Evolutionary conservation across 1,140 invertebrate species (phyloP), one percentile per base, ranked within the genome.

Genomic region (Pomacea maculata): DNA sequence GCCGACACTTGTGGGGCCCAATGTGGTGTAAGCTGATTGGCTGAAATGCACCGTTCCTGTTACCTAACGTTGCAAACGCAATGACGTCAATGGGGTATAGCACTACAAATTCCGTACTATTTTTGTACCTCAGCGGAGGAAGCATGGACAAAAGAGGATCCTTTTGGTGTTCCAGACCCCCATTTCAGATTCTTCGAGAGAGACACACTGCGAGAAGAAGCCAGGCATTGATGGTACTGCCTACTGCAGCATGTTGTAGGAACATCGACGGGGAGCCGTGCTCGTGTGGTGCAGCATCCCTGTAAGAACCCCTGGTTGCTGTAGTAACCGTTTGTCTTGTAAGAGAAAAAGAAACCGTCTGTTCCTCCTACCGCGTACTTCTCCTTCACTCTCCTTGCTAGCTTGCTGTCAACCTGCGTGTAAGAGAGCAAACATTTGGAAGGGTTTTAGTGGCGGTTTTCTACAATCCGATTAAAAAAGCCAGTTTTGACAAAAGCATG

Each of bases 21-120:
- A 87, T 87, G 85, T 86, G 86, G 83, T 80, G 80, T 67, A 57
- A 80, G 78, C 68, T 82, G 86, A 88, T 88, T 88, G 87, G 87
- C 55, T 83, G 83, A 83, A 80, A 80, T 71, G 54, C 54, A 63
- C 71, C 55, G 80, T 71, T 81, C 75, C 64, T 74, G 84, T 84
- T 83, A 82, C 78, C 76, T 75, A 79, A 85, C 79, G 72, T 80
- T 82, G 79, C 80, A 63, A 76, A 52, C 71, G 75, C 64, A 73
- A 75, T 80, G 79, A 82, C 79, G 82, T 83, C 82, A 83, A 73
- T 78, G 34, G 64, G 82, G 82, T 80, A 77, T 80, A 76, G 61
- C 82, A 73, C 78, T 83, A 83, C 82, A 83, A 77, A 75, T 83
- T 83, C 67, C 78, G 77, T 64, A 17, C 77, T 81, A 76, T 82